Percentiles rank a stretch among this genome's conserved stretches.
Evolutionary conservation across 2,113 vertebrate species (phyloP).

Genomic region (Oreotrochilus melanogaster): DNA sequence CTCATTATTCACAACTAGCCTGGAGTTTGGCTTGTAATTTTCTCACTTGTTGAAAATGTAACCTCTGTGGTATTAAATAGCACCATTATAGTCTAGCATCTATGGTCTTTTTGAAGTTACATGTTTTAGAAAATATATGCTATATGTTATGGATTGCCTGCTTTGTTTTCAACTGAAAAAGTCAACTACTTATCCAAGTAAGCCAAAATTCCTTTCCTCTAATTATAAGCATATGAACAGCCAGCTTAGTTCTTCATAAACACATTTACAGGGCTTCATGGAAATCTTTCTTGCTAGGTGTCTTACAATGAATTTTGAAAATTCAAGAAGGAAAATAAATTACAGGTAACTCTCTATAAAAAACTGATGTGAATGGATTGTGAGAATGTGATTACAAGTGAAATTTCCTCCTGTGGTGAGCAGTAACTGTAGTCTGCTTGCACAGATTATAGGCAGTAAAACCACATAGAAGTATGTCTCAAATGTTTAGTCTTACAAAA

Average conservation of each 20-base stretch:
- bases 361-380: constrained; percentile 61
- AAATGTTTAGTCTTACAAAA: neutral
- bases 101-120: neutral
- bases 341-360: constrained; percentile 62
- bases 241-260: constrained; percentile 63
- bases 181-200: neutral
- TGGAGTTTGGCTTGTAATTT: neutral
- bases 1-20: neutral
- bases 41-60: neutral
- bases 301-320: constrained; percentile 68
- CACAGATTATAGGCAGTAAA: neutral
- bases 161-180: constrained; percentile 21
- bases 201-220: neutral
- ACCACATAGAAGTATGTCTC: neutral
- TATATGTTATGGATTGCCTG: constrained; percentile 35
- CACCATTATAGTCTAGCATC: neutral
- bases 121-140: constrained; percentile 11
- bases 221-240: constrained; percentile 60
- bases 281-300: constrained; percentile 66
- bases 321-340: constrained; percentile 73
- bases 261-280: constrained; percentile 53
- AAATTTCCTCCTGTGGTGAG: neutral
- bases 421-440: neutral
- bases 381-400: constrained; percentile 3
- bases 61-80: constrained; percentile 52